Conservation (phyloP, 35 echinoderm and acorn worm genomes). For the Strongylocentrotus purpuratus region DNA sequence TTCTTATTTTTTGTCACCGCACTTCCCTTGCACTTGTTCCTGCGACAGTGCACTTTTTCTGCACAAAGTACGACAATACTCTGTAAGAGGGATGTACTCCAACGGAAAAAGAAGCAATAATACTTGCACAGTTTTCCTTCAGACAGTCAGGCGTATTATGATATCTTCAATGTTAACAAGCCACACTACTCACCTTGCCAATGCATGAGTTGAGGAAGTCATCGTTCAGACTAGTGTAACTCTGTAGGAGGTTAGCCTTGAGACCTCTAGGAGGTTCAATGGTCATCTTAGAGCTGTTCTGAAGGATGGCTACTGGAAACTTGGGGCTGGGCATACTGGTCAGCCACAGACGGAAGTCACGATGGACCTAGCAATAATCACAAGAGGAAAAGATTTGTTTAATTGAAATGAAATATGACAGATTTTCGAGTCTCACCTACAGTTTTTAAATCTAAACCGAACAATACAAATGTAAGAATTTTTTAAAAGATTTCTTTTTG, state of each 20-base stretch:
- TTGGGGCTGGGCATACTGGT: conserved; percentile 98
- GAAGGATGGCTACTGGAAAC: conserved; percentile 93
- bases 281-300: conserved; percentile 99
- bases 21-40: too few relatives aligned
- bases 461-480: too few relatives aligned
- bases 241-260: conserved; percentile 91
- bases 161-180: too few relatives aligned
- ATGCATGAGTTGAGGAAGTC: conserved; percentile 82
- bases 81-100: too few relatives aligned
- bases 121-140: too few relatives aligned
- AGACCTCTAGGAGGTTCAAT: conserved; percentile 88
- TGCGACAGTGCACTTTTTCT: too few relatives aligned
- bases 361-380: conserved; percentile 72
- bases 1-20: too few relatives aligned
- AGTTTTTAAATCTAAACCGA: too few relatives aligned
- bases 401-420: neutral
- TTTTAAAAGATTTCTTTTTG: neutral
- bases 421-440: too few relatives aligned
- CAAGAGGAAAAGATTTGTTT: neutral
- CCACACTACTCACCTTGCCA: neutral
- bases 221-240: conserved; percentile 88
- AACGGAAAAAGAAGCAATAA: too few relatives aligned
- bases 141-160: too few relatives aligned
- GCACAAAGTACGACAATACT: too few relatives aligned
- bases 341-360: conserved; percentile 96